A percentile compares a stretch with the other conserved stretches of the same genome.
Conservation (phyloP, 2,888 invertebrate genomes). For the Plagiodera versicolora region DNA sequence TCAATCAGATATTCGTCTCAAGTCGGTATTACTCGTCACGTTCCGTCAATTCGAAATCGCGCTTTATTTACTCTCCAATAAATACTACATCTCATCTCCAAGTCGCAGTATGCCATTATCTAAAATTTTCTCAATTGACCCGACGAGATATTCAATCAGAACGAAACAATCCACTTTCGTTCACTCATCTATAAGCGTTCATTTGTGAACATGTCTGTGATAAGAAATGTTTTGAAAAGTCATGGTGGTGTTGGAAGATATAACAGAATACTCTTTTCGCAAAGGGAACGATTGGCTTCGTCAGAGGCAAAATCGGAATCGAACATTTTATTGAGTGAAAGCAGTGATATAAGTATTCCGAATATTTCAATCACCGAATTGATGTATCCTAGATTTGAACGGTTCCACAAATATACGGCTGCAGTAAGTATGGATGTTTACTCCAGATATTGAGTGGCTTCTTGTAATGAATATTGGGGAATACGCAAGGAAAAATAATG, state of each 20-base stretch:
- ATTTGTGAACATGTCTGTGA: background rate
- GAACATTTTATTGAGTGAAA: slow-evolving; percentile 37
- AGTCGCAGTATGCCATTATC: too few relatives aligned
- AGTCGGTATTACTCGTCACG: too few relatives aligned
- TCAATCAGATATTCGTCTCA: too few relatives aligned
- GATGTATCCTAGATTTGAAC: slow-evolving; percentile 54
- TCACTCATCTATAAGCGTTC: background rate
- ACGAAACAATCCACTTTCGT: background rate
- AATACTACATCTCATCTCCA: too few relatives aligned
- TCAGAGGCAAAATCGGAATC: background rate
- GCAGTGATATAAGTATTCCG: slow-evolving; percentile 58
- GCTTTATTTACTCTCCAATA: too few relatives aligned
- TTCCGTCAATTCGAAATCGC: too few relatives aligned
- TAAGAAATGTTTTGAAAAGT: background rate
- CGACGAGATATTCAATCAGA: too few relatives aligned
- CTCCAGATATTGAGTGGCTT: too few relatives aligned
- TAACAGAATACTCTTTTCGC: background rate
- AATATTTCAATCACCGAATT: slow-evolving; percentile 59
- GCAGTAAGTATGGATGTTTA: slow-evolving; percentile 41
- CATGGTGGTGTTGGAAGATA: background rate
- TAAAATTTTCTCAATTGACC: too few relatives aligned
- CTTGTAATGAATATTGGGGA: too few relatives aligned
- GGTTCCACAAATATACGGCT: slow-evolving; percentile 56
- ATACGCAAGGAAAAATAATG: too few relatives aligned
- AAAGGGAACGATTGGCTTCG: background rate